Conservation (phyloP, 2,797 vertebrate species). For the Eospalax fontanierii region DNA sequence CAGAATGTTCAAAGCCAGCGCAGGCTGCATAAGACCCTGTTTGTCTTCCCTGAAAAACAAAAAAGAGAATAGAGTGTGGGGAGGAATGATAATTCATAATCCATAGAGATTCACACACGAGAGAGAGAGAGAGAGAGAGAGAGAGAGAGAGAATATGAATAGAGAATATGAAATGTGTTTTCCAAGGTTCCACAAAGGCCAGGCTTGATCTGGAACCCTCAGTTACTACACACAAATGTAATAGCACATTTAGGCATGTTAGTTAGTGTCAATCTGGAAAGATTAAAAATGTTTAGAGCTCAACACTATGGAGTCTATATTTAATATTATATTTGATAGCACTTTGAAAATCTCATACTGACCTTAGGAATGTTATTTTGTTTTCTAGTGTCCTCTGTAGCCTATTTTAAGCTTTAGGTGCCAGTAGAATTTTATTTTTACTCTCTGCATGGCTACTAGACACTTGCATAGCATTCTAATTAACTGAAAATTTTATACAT, state of each 20-base stretch:
- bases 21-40: no score
- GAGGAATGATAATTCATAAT: neutral
- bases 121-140: no score
- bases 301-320: neutral
- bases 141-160: no score
- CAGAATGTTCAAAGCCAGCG: neutral
- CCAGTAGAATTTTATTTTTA: neutral
- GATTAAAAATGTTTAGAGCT: neutral
- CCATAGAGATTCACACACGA: neutral
- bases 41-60: neutral
- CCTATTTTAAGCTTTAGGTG: constrained; percentile 16
- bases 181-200: neutral
- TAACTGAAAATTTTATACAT: constrained; percentile 2
- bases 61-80: neutral
- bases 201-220: neutral
- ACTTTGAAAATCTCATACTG: constrained; percentile 10
- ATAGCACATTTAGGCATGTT: neutral
- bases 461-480: neutral
- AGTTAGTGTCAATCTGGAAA: neutral
- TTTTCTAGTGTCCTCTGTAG: neutral
- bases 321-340: constrained; percentile 3
- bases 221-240: neutral
- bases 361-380: neutral
- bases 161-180: no score
- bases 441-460: neutral